Conservation (phyloP, 2,113 vertebrate genomes). For the Puma concolor region DNA sequence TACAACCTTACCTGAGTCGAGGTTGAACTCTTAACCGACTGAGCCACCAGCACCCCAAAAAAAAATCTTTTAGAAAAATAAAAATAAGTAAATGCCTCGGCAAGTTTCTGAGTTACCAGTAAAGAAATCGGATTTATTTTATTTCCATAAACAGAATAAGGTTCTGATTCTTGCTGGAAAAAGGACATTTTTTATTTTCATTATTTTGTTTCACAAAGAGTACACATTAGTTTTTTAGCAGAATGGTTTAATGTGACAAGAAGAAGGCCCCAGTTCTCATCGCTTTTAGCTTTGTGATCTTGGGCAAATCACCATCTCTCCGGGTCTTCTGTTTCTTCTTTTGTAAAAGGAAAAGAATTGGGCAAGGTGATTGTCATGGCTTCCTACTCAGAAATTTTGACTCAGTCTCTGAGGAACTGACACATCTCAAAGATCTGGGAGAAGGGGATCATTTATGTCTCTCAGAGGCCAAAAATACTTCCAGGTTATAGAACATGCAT, state of each 20-base stretch:
- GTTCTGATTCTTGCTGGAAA: not conserved
- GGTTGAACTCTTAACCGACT: no score
- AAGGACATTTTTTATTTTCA: not conserved
- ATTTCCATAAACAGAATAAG: not conserved
- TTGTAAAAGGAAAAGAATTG: not conserved
- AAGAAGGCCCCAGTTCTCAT: not conserved
- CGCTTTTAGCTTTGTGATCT: slow-evolving; percentile 28
- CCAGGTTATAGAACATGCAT: slow-evolving; percentile 41
- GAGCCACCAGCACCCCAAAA: not conserved
- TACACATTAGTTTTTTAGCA: not conserved
- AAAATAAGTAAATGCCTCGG: no score
- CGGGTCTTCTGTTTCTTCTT: not conserved
- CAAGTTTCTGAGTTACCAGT: not conserved
- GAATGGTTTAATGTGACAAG: not conserved
- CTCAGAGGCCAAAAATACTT: slow-evolving; percentile 60
- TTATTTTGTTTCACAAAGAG: slow-evolving; percentile 35
- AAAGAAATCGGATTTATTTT: not conserved
- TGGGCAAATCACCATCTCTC: not conserved
- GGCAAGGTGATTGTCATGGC: not conserved
- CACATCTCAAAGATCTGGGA: slow-evolving; percentile 25
- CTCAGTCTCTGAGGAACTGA: slow-evolving; percentile 26
- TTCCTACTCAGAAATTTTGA: slow-evolving; percentile 42
- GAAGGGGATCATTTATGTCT: slow-evolving; percentile 62
- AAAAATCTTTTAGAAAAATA: not conserved
- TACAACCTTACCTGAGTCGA: no score